Evolutionary conservation across 64 coral and sea anemone genomes (phyloP), one percentile per base, ranked within the genome.

Genomic region (Anthopleura sola): DNA sequence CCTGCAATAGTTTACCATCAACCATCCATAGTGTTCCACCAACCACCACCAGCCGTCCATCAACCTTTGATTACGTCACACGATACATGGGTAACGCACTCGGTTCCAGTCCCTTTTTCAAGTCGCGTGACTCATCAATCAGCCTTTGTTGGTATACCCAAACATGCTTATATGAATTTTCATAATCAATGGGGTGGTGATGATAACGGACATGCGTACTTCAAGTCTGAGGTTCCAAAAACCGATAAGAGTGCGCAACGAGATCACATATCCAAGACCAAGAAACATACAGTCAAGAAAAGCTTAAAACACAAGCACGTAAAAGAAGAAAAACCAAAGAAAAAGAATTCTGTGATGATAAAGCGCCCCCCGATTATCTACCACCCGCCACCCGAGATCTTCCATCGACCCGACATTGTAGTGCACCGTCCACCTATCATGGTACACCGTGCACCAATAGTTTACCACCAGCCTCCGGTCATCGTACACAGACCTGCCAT

Each of bases 401-500:
- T 92, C 64, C 97, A 99, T 86, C 86, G 93, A 66, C 97, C 97
- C 33, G 90, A 99, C 26, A 99, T 99, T 33, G 87, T 99, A 24
- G 93, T 99, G 56, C 97, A 99, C 56, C 87, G 92, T 26, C 89
- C 97, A 46, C 87, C 97, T 33, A 87, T 99, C 48, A 54, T 99
- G 60, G 86, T 99, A 23, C 97, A 99, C 48, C 87, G 97, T 16
- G 93, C 92, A 34, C 93, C 97, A 33, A 92, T 99, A 75, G 78
- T 99, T 51, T 95, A 99, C 32, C 97, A 99, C 53, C 97, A 95
- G 33, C 57, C 97, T 7, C 97, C 97, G 15, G 97, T 99, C 15
- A 86, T 99, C 37, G 92, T 99, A n/a, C 92, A 95, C 39, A 83
- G 92, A 10, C 92, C 97, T 19, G 86, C 93, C 28, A 89, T 99